Evolutionary conservation across 2,888 invertebrate genomes (phyloP).

Genomic region (Hypsopygia costalis): DNA sequence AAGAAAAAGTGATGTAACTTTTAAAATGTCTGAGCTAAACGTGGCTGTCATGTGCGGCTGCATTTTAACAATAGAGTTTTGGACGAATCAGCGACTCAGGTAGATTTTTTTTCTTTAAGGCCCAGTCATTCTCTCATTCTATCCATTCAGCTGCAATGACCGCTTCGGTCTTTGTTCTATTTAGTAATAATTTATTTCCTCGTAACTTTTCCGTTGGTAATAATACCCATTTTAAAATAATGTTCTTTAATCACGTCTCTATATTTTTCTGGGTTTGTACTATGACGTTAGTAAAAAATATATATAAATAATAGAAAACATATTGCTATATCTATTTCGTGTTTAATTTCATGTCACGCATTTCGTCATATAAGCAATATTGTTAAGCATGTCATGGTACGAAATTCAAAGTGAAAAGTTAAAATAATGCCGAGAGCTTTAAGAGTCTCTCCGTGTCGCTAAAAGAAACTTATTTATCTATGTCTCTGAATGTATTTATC

Average conservation of each 20-base stretch:
- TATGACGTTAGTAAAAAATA: too few relatives aligned
- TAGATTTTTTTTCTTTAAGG: conserved; percentile 49
- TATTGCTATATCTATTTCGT: too few relatives aligned
- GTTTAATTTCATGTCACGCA: too few relatives aligned
- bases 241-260: conserved; percentile 3
- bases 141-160: conserved; percentile 43
- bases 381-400: too few relatives aligned
- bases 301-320: too few relatives aligned
- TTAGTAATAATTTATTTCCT: conserved; percentile 21
- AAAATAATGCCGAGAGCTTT: too few relatives aligned
- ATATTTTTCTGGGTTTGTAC: conserved; percentile 6
- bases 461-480: neutral
- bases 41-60: conserved; percentile 18
- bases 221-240: conserved; percentile 9
- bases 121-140: conserved; percentile 30
- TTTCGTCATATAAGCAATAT: too few relatives aligned
- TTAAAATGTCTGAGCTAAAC: conserved; percentile 2
- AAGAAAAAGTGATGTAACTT: neutral
- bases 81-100: conserved; percentile 51
- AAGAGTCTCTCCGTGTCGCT: neutral
- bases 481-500: neutral
- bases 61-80: conserved; percentile 42
- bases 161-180: conserved; percentile 37
- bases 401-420: too few relatives aligned
- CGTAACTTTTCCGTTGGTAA: conserved; percentile 16